Conservation (phyloP, 2,888 invertebrate species). For the Pristionchus mayeri region DNA sequence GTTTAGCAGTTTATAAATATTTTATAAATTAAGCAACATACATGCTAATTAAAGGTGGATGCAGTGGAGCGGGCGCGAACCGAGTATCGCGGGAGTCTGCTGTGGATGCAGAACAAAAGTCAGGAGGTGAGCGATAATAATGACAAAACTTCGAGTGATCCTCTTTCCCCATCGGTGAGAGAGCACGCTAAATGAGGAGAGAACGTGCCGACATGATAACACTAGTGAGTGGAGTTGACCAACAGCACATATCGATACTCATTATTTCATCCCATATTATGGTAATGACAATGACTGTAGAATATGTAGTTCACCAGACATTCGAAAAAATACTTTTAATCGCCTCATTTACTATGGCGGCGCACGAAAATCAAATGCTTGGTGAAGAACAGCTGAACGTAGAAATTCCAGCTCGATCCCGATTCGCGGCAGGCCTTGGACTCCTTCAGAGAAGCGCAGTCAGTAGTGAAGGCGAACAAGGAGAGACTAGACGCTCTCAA, state of each 20-base stretch:
- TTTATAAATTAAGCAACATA: too few species aligned
- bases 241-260: too few species aligned
- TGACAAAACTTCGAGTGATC: not conserved
- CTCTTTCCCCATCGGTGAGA: not conserved
- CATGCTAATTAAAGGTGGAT: constrained; percentile 77
- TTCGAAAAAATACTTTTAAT: too few species aligned
- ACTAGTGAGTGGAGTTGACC: too few species aligned
- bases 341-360: too few species aligned
- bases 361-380: too few species aligned
- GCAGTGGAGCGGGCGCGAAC: constrained; percentile 91
- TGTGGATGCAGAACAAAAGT: constrained; percentile 93
- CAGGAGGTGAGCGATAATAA: constrained; percentile 75
- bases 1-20: too few species aligned
- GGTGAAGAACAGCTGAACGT: too few species aligned
- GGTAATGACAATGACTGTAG: too few species aligned
- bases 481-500: constrained; percentile 89
- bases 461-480: constrained; percentile 83
- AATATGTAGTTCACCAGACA: not conserved
- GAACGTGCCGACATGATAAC: too few species aligned
- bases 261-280: too few species aligned
- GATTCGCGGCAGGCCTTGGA: constrained; percentile 95
- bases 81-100: constrained; percentile 88
- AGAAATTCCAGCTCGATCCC: constrained; percentile 87
- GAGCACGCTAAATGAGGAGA: not conserved
- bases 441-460: constrained; percentile 87